These are phyloP conservation scores for Sterna hirundo DNA, from an alignment of 2,113 vertebrate species.

Conservation along the genomic window DNA sequence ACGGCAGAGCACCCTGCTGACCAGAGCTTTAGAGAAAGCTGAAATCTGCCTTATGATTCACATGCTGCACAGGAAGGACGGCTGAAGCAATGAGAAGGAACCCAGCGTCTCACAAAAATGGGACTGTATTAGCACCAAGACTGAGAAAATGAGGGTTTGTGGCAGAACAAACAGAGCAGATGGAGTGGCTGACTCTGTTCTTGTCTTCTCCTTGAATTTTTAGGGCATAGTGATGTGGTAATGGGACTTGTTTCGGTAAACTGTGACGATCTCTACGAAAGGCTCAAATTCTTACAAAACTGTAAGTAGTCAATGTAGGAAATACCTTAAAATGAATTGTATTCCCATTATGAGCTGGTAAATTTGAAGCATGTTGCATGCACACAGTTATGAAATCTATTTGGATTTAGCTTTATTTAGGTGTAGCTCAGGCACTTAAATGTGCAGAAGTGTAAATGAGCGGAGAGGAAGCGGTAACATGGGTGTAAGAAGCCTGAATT, in stretches of 20 bases:
- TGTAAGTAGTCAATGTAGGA: slow-evolving; percentile 72
- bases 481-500: not conserved
- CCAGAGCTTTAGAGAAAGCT: not conserved
- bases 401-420: not conserved
- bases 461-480: not conserved
- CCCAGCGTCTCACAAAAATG: not conserved
- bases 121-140: too few species aligned
- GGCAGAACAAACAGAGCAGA: not conserved
- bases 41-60: not conserved
- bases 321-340: not conserved
- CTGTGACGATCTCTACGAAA: slow-evolving; percentile 76
- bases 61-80: not conserved
- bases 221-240: slow-evolving; percentile 93
- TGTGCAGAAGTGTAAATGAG: too few species aligned
- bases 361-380: not conserved
- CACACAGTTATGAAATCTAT: not conserved
- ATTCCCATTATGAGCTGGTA: not conserved
- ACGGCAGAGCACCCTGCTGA: not conserved
- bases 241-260: slow-evolving; percentile 91
- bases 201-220: not conserved
- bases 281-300: slow-evolving; percentile 88
- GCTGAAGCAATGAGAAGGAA: not conserved
- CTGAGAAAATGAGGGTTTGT: not conserved
- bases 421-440: not conserved
- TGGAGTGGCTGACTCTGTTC: not conserved